Conservation (phyloP, 92 coral and sea anemone genomes). For the Epizoanthus rinbou region DNA sequence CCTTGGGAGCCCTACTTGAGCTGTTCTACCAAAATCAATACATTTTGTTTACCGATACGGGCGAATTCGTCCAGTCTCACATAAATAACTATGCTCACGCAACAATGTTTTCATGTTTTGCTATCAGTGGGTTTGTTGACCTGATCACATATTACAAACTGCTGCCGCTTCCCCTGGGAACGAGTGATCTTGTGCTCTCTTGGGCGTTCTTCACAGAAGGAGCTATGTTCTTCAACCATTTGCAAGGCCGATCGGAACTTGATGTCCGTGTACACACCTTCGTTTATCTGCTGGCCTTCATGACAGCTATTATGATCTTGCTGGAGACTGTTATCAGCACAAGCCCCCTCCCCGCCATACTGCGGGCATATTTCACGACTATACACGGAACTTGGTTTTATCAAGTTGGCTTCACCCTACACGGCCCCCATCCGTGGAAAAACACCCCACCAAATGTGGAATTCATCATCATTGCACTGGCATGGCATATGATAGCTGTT, state of each 20-base stretch:
- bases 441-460: slow-evolving; percentile 56
- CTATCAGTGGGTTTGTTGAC: slow-evolving; percentile 75
- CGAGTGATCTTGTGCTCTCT: slow-evolving; percentile 56
- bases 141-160: slow-evolving; percentile 49
- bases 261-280: slow-evolving; percentile 75
- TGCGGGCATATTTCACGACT: slow-evolving; percentile 64
- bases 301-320: slow-evolving; percentile 52
- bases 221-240: slow-evolving; percentile 68
- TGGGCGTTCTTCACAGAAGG: slow-evolving; percentile 75
- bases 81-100: slow-evolving; percentile 71
- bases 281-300: slow-evolving; percentile 60
- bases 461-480: slow-evolving; percentile 63
- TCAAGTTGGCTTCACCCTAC: slow-evolving; percentile 75
- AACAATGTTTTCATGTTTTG: slow-evolving; percentile 81
- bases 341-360: slow-evolving; percentile 45
- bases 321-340: slow-evolving; percentile 56
- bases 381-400: slow-evolving; percentile 88
- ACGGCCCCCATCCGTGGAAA: slow-evolving; percentile 68
- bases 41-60: slow-evolving; percentile 53
- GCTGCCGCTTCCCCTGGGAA: slow-evolving; percentile 57
- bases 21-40: slow-evolving; percentile 49
- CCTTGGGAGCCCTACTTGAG: slow-evolving; percentile 66
- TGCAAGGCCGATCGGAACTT: slow-evolving; percentile 72
- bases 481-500: slow-evolving; percentile 63
- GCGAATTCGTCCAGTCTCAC: slow-evolving; percentile 52